Base-by-base conservation (phyloP, 2,888 invertebrate species). In the Hydraecia micacea region DNA sequence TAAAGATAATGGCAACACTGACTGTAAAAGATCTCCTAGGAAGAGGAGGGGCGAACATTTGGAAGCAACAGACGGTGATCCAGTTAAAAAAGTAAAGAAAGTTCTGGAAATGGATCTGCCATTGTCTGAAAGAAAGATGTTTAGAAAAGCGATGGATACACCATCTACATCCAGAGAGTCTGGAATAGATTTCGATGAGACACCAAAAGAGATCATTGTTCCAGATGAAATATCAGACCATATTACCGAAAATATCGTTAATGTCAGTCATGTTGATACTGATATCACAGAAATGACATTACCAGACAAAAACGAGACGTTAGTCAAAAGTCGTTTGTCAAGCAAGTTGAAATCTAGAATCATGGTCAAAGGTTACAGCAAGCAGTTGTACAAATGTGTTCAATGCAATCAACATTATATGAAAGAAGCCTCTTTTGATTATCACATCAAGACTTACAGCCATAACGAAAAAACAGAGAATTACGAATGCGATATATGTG, bases 401-500 rank as follows among this genome's bases (percentile, higher is more conserved):
- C 0, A 25, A 0, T 88, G 88, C 7, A 25, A 65, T 0, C 66
- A 81, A 2, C 82, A 89, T 39, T 88, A 71, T 11, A 69, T 88
- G 69, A 84, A 80, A 7, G 69, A 73, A 0, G 0, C 15, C 0
- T 79, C 88, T 0, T 60, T 81, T 0, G n/a, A 75, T 1, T 83
- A 79, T 8, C 88, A 88, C 13, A 2, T 68, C 0, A 77, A 60
- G 21, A n/a, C 49, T 36, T 58, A 71, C 0, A 62, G 25, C 0
- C 60, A 62, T 0, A 28, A 13, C 0, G 71, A 32, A 2, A 28
- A 1, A 0, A 0, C 73, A 0, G 67, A 75, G 0, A 58, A 55
- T n/a, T 32, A 32, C 4, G 76, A 77, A 52, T 88, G 88, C 25
- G 80, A 81, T 7, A 11, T 76, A 0, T 88, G 88, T 18, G 77